Evolutionary conservation across 92 coral and sea anemone species (phyloP), one percentile per base, ranked within the genome.

Genomic region (Porites evermanni): DNA sequence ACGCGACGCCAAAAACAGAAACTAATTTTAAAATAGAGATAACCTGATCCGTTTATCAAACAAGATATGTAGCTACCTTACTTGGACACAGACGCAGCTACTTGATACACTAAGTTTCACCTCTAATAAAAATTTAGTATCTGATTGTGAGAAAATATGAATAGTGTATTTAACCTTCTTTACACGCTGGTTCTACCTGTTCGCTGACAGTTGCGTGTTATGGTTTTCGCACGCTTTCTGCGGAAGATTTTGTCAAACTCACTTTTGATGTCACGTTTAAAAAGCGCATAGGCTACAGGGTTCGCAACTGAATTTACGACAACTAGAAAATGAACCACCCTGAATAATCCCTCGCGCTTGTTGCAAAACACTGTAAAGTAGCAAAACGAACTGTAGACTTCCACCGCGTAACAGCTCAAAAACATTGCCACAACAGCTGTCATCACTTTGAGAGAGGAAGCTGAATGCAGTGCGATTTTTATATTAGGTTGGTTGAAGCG

Each of bases 321-420:
- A 26, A 81, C 78, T 7, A 81, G 50, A 53, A 81, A 26, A 11
- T 14, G 6, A 38, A 81, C 86, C 7, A 13, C 52, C 14, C 13
- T 26, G 26, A 11, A 12, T 10, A 81, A 0, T 56, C 59, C 7
- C 20, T 26, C 12, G 38, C 54, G 9, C 18, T 4, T 9, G 10
- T 12, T 38, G 21, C 86, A 81, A 17, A 70, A 5, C 18, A 54
- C 19, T 8, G 86, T 81, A 18, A 81, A 81, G 61, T 81, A n/a
- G 69, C 86, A 81, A 58, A 81, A 70, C 20, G 86, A 81, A 47
- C 86, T 81, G 78, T 81, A 81, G 6, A 81, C 60, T 24, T 81
- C 86, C 1, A 81, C 77, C 3, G 86, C 77, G 18, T 70, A 81
- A 69, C 86, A 81, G 64, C 32, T 56, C 11, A 81, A 78, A 70